These are phyloP conservation scores for Rhopalosiphum maidis DNA, from an alignment of 1,140 invertebrate genomes.

Conservation along the genomic window DNA sequence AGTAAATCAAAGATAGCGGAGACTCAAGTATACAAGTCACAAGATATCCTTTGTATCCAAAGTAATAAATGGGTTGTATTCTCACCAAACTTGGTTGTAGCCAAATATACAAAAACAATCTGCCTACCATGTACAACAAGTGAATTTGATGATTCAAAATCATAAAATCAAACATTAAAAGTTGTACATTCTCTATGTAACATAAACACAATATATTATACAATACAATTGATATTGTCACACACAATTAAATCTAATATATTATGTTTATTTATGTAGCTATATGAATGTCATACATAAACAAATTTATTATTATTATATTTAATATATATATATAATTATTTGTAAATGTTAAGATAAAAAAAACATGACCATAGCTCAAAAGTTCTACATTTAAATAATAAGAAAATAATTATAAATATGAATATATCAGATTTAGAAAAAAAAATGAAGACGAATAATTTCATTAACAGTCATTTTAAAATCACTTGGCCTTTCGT, in stretches of 20 bases:
- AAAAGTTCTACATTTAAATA: conserved; percentile 42
- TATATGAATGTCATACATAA: conserved; percentile 25
- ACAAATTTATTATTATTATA: background rate
- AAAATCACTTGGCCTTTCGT: conserved; percentile 46
- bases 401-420: conserved; percentile 52
- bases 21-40: background rate
- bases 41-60: background rate
- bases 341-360: conserved; percentile 24
- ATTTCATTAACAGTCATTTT: background rate
- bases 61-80: background rate
- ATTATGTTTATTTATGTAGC: background rate
- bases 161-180: background rate
- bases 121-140: background rate
- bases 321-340: background rate
- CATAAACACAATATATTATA: background rate
- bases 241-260: conserved; percentile 14
- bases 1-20: background rate
- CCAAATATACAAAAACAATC: background rate
- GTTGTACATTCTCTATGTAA: background rate
- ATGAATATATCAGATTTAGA: conserved; percentile 45
- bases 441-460: conserved; percentile 19
- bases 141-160: background rate
- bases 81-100: background rate
- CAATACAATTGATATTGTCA: background rate
- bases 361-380: background rate